These are phyloP conservation scores for Drosophila ambigua DNA, from an alignment of 1,140 invertebrate species.

Conservation along the genomic window DNA sequence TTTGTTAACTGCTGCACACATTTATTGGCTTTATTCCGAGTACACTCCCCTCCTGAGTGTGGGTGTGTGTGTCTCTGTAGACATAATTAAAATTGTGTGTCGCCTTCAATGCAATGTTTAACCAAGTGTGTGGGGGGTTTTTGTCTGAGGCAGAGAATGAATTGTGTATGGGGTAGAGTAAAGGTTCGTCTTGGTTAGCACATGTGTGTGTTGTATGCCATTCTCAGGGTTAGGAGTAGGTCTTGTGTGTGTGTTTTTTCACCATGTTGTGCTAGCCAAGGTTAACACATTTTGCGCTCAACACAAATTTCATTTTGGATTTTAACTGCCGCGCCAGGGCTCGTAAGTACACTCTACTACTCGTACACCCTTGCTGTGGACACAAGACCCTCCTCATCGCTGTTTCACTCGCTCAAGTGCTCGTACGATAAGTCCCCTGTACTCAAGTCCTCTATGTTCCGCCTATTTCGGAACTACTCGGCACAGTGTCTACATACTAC, in stretches of 20 bases:
- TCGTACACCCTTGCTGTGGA: slow-evolving; percentile 42
- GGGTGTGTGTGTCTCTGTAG: slow-evolving; percentile 33
- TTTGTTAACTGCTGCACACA: slow-evolving; percentile 19
- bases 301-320: slow-evolving; percentile 64
- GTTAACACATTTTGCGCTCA: slow-evolving; percentile 36
- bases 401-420: slow-evolving; percentile 35
- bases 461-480: slow-evolving; percentile 37
- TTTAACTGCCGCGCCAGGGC: slow-evolving; percentile 17
- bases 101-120: slow-evolving; percentile 53
- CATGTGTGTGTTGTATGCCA: not conserved
- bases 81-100: slow-evolving; percentile 67
- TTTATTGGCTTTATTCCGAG: slow-evolving; percentile 10
- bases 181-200: not conserved
- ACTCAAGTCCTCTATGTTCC: slow-evolving; percentile 32
- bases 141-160: slow-evolving; percentile 1
- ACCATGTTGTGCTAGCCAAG: slow-evolving; percentile 25
- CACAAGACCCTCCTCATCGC: slow-evolving; percentile 29
- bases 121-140: slow-evolving; percentile 50
- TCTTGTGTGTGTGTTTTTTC: not conserved
- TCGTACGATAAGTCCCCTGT: slow-evolving; percentile 33
- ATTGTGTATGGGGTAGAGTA: not conserved
- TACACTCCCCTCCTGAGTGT: slow-evolving; percentile 2
- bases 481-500: too few species aligned
- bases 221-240: too few species aligned
- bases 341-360: slow-evolving; percentile 44